Evolutionary conservation across 2,797 vertebrate species (phyloP), one percentile per base, ranked within the genome.

Genomic region (Telmatherina bonti): DNA sequence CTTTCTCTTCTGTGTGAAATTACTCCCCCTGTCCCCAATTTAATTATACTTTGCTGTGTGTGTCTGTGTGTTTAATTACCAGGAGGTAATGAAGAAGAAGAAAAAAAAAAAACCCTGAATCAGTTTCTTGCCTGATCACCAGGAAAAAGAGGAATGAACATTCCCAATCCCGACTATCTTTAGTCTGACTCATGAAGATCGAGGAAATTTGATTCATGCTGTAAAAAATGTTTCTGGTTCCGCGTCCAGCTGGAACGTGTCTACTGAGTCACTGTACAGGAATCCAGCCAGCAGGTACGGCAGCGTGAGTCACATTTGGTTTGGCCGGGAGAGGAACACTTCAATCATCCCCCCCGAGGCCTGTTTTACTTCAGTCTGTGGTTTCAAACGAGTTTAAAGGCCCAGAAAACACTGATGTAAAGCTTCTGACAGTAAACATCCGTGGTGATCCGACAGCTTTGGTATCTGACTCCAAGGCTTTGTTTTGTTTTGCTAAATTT

Each of bases 241-340:
- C 43, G 68, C 1, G 38, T 49, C 84, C 41, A 62, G 84, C 81
- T 53, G 68, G n/a, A 13, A 81, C 88, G 85, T 1, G 84, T 72
- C 81, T 24, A 5, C 53, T 56, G 85, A 82, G 71, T 88, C 82
- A 81, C 78, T 3, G 35, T 49, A 38, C 7, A 60, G 64, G 78
- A 87, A 76, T 70, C 76, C 43, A 8, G 35, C 62, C 67, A 45
- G 41, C 69, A 53, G 2, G 47, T 15, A 43, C 52, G 10, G 11
- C 20, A 16, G 64, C 20, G 0, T 54, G 76, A 84, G 61, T 73
- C 74, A 53, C 22, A 4, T n/a, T 56, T 7, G 3, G 9, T 3
- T 33, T 27, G 30, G 7, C 38, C 7, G 36, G 15, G 36, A 15
- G 13, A 38, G 36, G 13, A 16, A 38, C 36, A n/a, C n/a, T 36